These are phyloP conservation scores for Leptinotarsa texana DNA, from an alignment of 1,140 invertebrate genomes.

Conservation along the genomic window DNA sequence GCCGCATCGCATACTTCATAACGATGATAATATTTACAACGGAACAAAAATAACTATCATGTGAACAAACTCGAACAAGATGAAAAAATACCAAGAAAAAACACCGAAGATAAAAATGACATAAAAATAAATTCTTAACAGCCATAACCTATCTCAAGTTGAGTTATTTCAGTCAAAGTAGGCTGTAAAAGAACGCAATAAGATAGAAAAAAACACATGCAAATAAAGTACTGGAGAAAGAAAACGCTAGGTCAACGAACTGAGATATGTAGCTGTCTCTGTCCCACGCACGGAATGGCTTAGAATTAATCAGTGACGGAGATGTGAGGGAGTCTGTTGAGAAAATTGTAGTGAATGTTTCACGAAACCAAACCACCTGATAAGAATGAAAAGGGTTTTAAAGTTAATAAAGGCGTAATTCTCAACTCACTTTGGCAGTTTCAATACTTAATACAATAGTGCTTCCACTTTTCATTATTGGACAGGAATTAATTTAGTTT, in stretches of 20 bases:
- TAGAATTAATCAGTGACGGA: conserved; percentile 32
- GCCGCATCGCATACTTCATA: background rate
- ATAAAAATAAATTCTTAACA: conserved; percentile 46
- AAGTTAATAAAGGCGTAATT: too few species aligned
- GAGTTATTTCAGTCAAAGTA: conserved; percentile 57
- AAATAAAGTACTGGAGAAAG: conserved; percentile 56
- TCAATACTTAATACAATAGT: too few species aligned
- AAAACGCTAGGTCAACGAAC: conserved; percentile 47
- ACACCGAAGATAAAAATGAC: conserved; percentile 26
- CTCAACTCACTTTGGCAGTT: too few species aligned
- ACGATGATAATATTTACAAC: conserved; percentile 24
- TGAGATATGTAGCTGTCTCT: conserved; percentile 41
- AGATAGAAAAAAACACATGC: conserved; percentile 55
- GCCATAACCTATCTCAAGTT: conserved; percentile 55
- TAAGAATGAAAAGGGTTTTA: too few species aligned
- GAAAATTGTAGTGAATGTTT: background rate
- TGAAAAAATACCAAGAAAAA: conserved; percentile 25
- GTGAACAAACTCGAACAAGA: conserved; percentile 30
- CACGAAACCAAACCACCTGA: too few species aligned
- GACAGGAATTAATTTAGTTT: too few species aligned
- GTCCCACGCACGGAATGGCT: conserved; percentile 40
- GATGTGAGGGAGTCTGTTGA: conserved; percentile 15
- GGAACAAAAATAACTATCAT: conserved; percentile 25
- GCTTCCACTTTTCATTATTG: too few species aligned
- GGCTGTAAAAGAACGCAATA: conserved; percentile 57